Evolutionary conservation across 2,888 invertebrate genomes (phyloP).

Genomic region (Gastracanthus pulcherrimus): DNA sequence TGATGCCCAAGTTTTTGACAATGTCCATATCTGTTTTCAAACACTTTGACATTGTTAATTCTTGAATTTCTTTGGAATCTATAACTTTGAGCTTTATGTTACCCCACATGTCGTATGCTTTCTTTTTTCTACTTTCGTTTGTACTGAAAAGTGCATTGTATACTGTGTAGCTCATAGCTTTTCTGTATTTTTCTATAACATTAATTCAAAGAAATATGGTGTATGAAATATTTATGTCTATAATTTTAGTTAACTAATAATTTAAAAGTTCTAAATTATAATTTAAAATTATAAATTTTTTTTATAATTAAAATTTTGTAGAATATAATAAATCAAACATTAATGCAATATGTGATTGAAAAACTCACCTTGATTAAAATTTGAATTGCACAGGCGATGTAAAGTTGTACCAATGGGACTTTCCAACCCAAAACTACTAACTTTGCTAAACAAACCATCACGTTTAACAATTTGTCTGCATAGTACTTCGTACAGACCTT

Average conservation of each 20-base stretch:
- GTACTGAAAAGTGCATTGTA: conserved; percentile 67
- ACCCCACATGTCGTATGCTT: conserved; percentile 70
- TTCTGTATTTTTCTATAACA: conserved; percentile 61
- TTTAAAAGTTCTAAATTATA: conserved; percentile 7
- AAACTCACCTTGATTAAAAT: conserved; percentile 51
- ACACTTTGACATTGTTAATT: conserved; percentile 64
- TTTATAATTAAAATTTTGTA: too few relatives aligned
- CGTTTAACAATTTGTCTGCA: conserved; percentile 61
- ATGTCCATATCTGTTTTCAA: conserved; percentile 61
- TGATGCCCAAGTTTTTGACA: conserved; percentile 64
- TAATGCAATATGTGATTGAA: too few relatives aligned
- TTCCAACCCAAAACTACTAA: conserved; percentile 55
- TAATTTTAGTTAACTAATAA: too few relatives aligned
- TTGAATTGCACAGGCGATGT: conserved; percentile 54
- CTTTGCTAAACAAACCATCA: conserved; percentile 60
- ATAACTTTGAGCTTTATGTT: conserved; percentile 66
- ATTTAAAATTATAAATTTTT: background rate
- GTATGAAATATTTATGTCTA: too few relatives aligned
- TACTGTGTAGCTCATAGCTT: conserved; percentile 68
- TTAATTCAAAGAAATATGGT: background rate
- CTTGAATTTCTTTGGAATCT: conserved; percentile 56
- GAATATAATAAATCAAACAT: too few relatives aligned
- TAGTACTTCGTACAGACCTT: conserved; percentile 62
- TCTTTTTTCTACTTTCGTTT: conserved; percentile 61
- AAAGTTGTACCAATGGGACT: conserved; percentile 61